These are phyloP conservation scores for Emmelina monodactyla DNA, from an alignment of 2,888 invertebrate species.

Conservation along the genomic window DNA sequence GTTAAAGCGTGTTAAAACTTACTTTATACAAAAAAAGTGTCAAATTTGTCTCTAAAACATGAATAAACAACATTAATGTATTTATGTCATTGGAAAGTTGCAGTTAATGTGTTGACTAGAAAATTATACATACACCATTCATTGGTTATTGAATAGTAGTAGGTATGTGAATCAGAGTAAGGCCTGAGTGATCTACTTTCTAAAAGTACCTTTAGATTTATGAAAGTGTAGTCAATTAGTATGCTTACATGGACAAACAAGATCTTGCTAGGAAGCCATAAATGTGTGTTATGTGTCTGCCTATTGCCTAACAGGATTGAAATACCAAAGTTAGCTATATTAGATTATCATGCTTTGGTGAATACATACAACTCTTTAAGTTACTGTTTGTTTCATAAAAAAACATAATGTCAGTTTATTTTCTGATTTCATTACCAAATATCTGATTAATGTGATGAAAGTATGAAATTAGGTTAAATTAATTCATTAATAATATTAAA, in stretches of 20 bases:
- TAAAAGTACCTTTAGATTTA: constrained; percentile 12
- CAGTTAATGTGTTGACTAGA: not conserved
- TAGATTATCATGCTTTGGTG: constrained; percentile 44
- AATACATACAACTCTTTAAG: constrained; percentile 37
- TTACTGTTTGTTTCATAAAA: no score
- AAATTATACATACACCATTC: not conserved
- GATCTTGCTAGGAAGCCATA: constrained; percentile 49
- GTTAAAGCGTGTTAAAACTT: no score
- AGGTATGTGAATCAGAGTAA: constrained; percentile 3
- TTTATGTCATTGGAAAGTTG: no score
- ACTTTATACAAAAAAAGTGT: no score
- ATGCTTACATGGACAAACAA: constrained; percentile 39
- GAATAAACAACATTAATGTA: no score
- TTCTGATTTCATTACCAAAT: no score
- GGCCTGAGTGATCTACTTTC: not conserved
- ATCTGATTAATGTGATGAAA: no score
- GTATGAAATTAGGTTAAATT: no score
- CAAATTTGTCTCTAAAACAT: no score
- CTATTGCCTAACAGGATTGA: constrained; percentile 57
- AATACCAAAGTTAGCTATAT: constrained; percentile 56
- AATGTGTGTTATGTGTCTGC: constrained; percentile 36
- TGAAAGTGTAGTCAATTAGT: constrained; percentile 34
- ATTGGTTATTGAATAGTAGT: constrained; percentile 3
- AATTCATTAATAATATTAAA: no score
- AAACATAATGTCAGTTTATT: no score